Base-by-base conservation (phyloP, 2,113 vertebrate species). In the Todiramphus saurophagus region DNA sequence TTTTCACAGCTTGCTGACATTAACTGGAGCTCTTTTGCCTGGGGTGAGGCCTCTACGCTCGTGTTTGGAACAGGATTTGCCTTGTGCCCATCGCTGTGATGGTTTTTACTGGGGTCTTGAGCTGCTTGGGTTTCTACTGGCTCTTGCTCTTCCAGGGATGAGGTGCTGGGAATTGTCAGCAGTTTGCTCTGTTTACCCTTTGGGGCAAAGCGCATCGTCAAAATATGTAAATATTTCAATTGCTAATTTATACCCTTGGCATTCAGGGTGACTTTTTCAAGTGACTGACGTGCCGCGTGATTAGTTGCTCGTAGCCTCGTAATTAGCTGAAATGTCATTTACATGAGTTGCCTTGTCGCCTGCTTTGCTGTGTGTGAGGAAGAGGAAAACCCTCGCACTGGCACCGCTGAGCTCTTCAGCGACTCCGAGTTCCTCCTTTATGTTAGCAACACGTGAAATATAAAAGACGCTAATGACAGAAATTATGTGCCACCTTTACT, bases 301-400 rank as follows among this genome's bases (percentile, higher is more conserved):
- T 95, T 66, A 92, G 82, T 73, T 77, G 82, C 85, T 92, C 5
- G 1, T 48, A 62, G 86, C 59, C 79, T 92, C 19, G 1, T 87
- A 81, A 95, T 96, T 83, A 95, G 76, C 83, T 67, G 80, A 94
- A 90, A 90, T 94, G 91, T 77, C 89, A 83, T 51, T 80, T 53
- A 10, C 25, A 1, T 87, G 15, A 8, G 0, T 7, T 12, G 76
- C 64, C 83, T 91, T 4, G 18, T 23, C 56, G 66, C 4, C 0
- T 17, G 53, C 62, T 63, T 20, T 48, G 55, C 66, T 33, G 1
- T 1, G 67, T 66, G 63, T 39, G 75, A 11, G 41, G 41, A 41
- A 7, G 50, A 46, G 70, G 39, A 20, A 27, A 64, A 39, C 21
- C 0, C 24, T 14, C 3, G 2, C 10, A 17, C 0, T 10, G 21